Base-by-base conservation (phyloP, 2,888 invertebrate species). In the Fabriciana adippe region DNA sequence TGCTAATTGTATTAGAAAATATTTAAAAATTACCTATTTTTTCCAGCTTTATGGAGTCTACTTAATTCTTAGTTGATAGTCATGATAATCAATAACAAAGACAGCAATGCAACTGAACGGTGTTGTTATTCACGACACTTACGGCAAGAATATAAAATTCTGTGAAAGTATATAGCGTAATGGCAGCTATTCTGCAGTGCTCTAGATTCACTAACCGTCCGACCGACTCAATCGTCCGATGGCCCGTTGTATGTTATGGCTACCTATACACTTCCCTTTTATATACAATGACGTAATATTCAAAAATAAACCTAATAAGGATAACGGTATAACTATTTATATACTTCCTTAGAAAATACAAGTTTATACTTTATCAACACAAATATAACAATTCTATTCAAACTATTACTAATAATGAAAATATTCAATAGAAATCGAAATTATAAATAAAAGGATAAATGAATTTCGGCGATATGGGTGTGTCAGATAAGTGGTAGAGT, bases 261-360 rank as follows among this genome's bases (percentile, higher is more conserved):
- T 72, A 73, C 57, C 63, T 69, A 71, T 66, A 72, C 69, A 73
- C 76, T 77, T 78, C 81, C 79, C 78, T 72, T 78, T 75, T 78
- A 76, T 76, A 79, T 79, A 80, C 80, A 86, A 88, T 93, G 92
- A 93, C 92, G 93, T 93, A 92, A 93, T 92, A 86, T 77, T 87
- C 90, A 86, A 91, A 92, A 92, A 92, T 92, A 92, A 90, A 90
- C 89, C 85, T 81, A 88, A 82, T 87, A 90, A 78, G 90, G 89
- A 87, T 87, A 86, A 85, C 81, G 76, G 75, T 65, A 63, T 48
- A 31, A 13, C 48, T 55, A 53, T 63, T 64, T 41, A 63, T 66
- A 64, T 41, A 63, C 48, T 48, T 66, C 55, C 63, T 54, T 48
- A 57, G 50, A 18, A 65, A 45, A 26, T 53, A 45, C 16, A 21